Base-by-base conservation (phyloP, 2,797 vertebrate species). In the Neoniphon sammara region DNA sequence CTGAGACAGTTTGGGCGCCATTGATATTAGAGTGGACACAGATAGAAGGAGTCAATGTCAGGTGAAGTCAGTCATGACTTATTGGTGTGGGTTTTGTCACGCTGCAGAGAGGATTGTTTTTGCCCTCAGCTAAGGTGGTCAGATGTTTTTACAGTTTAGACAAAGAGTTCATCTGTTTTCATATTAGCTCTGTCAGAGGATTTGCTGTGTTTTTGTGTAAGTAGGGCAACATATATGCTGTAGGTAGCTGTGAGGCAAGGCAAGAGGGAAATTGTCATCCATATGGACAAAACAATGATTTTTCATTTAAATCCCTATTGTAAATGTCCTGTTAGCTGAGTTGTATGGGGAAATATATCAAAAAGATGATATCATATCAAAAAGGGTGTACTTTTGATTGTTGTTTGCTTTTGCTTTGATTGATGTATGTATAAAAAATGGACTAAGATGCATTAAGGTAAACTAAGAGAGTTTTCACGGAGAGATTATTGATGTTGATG, bases 41-140 rank as follows among this genome's bases (percentile, higher is more conserved):
- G 80, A 84, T 66, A 73, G 81, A 78, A 53, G 62, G 12, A 62
- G 81, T 46, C 78, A 1, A 6, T 57, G 78, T 87, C 77, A 67
- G 77, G 77, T 78, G 83, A 74, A 76, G 67, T 54, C 34, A 0
- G 69, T 61, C 18, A 42, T 83, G 70, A 61, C 47, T 52, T 57
- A 49, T 15, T 15, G 0, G 42, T 34, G n/a, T 12, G 3, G 5
- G 36, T 63, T 59, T 49, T 25, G 78, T 54, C 17, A 60, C 5
- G 25, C 69, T 53, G 31, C 36, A 54, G 31, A 58, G 18, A 8
- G 11, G 44, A 61, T n/a, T 50, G 2, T 50, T 23, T 66, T 4
- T 65, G 54, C 65, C 17, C 10, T 21, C 20, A 49, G 56, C 49
- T 56, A 66, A 27, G 42, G 23, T 61, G 54, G 23, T 27, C 25